Evolutionary conservation across 2,888 invertebrate genomes (phyloP), one percentile per base, ranked within the genome.

Genomic region (Caenorhabditis sp.): DNA sequence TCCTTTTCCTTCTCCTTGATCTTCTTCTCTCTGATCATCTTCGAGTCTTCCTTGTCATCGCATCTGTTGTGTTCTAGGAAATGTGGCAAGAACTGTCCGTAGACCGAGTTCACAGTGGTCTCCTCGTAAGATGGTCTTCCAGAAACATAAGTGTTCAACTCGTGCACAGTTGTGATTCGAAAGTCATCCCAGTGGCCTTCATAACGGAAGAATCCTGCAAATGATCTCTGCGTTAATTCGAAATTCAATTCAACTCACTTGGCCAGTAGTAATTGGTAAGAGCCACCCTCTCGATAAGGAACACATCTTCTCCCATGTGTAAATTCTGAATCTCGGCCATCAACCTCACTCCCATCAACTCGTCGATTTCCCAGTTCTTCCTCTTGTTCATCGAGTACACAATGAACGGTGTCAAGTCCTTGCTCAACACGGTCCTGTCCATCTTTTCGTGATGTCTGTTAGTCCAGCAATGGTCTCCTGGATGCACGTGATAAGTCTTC

Each of bases 341-440:
- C 32, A 68, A 35, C 22, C 56, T 35, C 6, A 77, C 22, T 9
- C 35, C 55, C 28, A 44, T 44, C 24, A 47, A 22, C 0, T 77
- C 60, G 26, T 72, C 72, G 2, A 72, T 58, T 35, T 55, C 56
- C 72, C 72, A 72, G 22, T 65, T 72, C 44, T 44, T 72, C n/a
- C 37, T 64, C 50, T 65, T 72, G 26, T 72, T 72, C 72, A 72
- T 64, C 50, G 72, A 72, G 22, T 64, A 64, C 64, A 72, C 15
- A 13, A 72, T 56, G 37, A 72, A 72, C 32, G 72, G 72, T 15
- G 24, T 56, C 72, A 72, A 37, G 55, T 47, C 65, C 51, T 50
- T 70, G 51, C 62, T 79, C 85, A 61, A 80, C 62, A 44, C 68
- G 44, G 26, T 83, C 70, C 53, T 79, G 65, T 65, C 71, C 69